Evolutionary conservation across 2,797 vertebrate species (phyloP), one percentile per base, ranked within the genome.

Genomic region (Hipposideros larvatus): DNA sequence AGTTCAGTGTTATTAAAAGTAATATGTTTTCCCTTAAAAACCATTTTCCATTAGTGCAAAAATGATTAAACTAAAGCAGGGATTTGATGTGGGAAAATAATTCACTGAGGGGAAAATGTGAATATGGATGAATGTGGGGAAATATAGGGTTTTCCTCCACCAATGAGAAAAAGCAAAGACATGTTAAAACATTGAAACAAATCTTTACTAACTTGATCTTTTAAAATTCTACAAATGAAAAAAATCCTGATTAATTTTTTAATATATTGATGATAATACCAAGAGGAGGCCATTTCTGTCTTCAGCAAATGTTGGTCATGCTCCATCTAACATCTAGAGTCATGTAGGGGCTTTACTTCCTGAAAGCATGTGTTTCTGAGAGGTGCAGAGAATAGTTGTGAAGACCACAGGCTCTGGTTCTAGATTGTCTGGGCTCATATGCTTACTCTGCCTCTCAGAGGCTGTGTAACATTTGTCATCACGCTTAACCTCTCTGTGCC

Each of bases 81-180:
- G 88, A 77, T 84, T 71, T 90, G 65, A 78, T 51, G 55, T 94
- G 51, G 43, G 79, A 79, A 85, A 86, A 80, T 48, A 75, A 71
- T 15, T n/a, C 26, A 48, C 13, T 57, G n/a, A 78, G 46, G 79
- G 37, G 74, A 88, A 79, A 61, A 68, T 5, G 70, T 31, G 48
- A 85, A 73, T 86, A 53, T 55, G 73, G 46, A 34, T 10, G 68
- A 51, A 55, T 19, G 22, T 74, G 26, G 26, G 13, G 34, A n/a
- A 94, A 91, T 90, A 90, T 5, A 46, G 34, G 14, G 34, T 18
- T 48, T 46, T 18, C 22, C 16, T 7, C 19, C 13, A 31, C 21
- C 16, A 53, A 43, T 77, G n/a, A 92, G 48, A 46, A 71, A 90
- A 80, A 90, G 9, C 68, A 82, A 87, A 37, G 26, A 82, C 65